A percentile compares a stretch with the other conserved stretches of the same genome.
Conservation (phyloP, 2,113 vertebrate species). For the Scomber scombrus region DNA sequence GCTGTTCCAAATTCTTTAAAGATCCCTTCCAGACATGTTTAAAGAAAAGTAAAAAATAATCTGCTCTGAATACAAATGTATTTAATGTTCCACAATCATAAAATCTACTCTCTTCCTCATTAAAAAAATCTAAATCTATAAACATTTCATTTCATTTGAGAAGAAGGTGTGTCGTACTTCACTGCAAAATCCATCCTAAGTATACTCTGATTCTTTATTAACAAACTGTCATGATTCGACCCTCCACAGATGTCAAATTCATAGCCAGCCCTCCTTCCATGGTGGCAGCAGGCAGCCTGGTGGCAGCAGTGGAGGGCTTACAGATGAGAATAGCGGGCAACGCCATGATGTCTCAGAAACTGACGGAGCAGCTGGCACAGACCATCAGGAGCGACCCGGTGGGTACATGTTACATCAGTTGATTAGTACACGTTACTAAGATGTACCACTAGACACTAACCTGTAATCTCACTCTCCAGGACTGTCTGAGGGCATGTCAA, state of each 20-base stretch:
- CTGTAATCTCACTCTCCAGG: conserved; percentile 76
- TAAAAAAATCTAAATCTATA: too few species aligned
- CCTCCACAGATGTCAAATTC: conserved; percentile 92
- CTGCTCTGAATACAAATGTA: too few species aligned
- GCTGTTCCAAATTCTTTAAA: too few species aligned
- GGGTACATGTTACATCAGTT: conserved; percentile 67
- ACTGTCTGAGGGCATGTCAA: conserved; percentile 96
- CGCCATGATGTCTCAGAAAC: conserved; percentile 88
- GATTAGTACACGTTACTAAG: neutral
- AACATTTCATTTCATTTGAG: too few species aligned
- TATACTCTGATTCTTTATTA: too few species aligned
- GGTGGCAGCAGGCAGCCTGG: conserved; percentile 94
- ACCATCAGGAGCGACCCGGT: conserved; percentile 95
- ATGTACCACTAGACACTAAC: neutral
- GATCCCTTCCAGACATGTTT: too few species aligned
- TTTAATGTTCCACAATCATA: too few species aligned
- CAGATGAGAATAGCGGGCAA: conserved; percentile 87
- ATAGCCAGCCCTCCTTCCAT: conserved; percentile 95
- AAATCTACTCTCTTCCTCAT: too few species aligned
- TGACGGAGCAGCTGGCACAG: conserved; percentile 92
- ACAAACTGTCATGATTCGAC: neutral
- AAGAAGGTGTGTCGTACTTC: too few species aligned
- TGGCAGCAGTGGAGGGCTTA: conserved; percentile 92
- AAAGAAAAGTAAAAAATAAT: too few species aligned
- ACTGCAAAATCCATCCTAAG: too few species aligned